Evolutionary conservation across 2,888 invertebrate species (phyloP).

Genomic region (Koerneria pararmatus): DNA sequence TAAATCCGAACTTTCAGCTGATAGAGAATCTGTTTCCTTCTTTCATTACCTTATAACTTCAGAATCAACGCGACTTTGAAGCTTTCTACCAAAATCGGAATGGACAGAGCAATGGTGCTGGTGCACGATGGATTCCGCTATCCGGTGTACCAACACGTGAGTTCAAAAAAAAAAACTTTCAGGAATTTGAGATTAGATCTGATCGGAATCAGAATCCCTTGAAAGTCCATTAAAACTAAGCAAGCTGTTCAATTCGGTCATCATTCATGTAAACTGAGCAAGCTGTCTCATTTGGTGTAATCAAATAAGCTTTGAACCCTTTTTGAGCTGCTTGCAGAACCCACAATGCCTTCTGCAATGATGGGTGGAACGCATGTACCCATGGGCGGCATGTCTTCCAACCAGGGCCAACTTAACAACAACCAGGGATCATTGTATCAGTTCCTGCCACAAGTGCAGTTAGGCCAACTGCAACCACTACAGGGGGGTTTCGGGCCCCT

Average conservation of each 20-base stretch:
- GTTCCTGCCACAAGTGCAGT: slow-evolving; percentile 5
- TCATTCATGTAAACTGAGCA: too few relatives aligned
- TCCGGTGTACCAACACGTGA: slow-evolving; percentile 20
- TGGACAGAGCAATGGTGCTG: slow-evolving; percentile 19
- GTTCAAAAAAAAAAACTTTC: background rate
- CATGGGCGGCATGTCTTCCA: too few relatives aligned
- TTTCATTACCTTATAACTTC: background rate
- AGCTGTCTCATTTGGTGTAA: too few relatives aligned
- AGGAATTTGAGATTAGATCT: background rate
- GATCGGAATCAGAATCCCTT: background rate
- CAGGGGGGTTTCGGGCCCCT: slow-evolving; percentile 19
- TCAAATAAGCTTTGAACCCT: too few relatives aligned
- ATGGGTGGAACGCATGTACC: too few relatives aligned
- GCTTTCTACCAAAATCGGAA: slow-evolving; percentile 39
- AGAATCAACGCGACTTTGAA: slow-evolving; percentile 50
- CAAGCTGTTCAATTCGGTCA: too few relatives aligned
- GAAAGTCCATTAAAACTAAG: background rate
- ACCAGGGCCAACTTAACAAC: too few relatives aligned
- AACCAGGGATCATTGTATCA: too few relatives aligned
- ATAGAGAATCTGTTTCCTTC: too few relatives aligned
- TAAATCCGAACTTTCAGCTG: too few relatives aligned
- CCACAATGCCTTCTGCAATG: too few relatives aligned
- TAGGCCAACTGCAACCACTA: slow-evolving; percentile 20
- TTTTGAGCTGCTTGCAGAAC: too few relatives aligned
- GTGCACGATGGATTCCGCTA: slow-evolving; percentile 27